These are phyloP conservation scores for Mormoops blainvillei DNA, from an alignment of 2,113 vertebrate species.

Conservation along the genomic window DNA sequence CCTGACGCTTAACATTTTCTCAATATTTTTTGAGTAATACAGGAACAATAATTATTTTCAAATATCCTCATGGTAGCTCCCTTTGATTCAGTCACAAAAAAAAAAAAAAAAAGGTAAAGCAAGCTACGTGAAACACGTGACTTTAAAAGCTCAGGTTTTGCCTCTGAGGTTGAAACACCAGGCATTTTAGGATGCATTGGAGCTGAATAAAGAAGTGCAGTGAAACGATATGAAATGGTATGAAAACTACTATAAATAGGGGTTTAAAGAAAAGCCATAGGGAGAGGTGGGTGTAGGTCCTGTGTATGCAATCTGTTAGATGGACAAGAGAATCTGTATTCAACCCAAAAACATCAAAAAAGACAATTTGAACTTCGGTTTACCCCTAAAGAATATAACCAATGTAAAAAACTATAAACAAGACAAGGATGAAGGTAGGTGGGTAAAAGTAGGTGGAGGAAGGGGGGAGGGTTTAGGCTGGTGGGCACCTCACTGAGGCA, in stretches of 20 bases:
- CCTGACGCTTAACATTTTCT: constrained; percentile 24
- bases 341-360: background rate
- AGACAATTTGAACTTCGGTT: background rate
- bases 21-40: constrained; percentile 34
- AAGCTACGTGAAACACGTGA: background rate
- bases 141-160: background rate
- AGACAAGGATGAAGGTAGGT: background rate
- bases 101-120: background rate
- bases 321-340: background rate
- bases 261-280: background rate
- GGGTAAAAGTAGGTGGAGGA: background rate
- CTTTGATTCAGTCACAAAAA: background rate
- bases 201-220: background rate
- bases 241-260: background rate
- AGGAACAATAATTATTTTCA: background rate
- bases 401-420: background rate
- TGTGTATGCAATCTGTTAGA: background rate
- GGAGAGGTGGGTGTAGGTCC: background rate
- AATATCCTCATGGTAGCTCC: background rate
- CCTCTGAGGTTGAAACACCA: background rate
- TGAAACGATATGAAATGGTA: background rate
- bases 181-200: background rate
- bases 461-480: background rate
- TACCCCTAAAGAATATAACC: background rate
- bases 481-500: background rate